Base-by-base conservation (phyloP, 2,888 invertebrate genomes). In the Chrysolina americana region DNA sequence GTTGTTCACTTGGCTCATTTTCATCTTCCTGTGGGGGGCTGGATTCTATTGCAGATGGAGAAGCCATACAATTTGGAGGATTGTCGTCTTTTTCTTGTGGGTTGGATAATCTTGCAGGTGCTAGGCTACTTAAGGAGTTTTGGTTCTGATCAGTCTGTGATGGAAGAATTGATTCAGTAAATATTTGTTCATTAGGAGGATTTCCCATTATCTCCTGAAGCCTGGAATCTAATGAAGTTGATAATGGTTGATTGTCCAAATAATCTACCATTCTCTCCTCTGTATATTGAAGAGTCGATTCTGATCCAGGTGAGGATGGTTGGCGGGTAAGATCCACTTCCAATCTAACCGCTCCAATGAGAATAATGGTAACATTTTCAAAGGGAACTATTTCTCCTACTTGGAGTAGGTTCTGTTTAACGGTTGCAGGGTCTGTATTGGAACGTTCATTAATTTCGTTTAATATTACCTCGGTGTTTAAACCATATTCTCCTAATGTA, bases 381-480 rank as follows among this genome's bases (percentile, higher is more conserved):
- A 28, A 28, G 28, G 28, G 28, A 28, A 28, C 28, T 28, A 28
- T 28, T 28, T 28, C 28, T 28, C 28, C 28, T 28, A 28, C 28
- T 28, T 28, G 28, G 28, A 28, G 28, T 28, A 28, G 28, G 5
- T 28, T 28, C 28, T 28, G 28, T 28, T 28, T 28, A 28, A 28
- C 28, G 28, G 28, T 3, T 28, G 28, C 28, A 28, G 28, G 28
- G 28, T 2, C 28, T 28, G 28, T 28, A 28, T 28, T 28, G 44
- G 44, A 10, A 44, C 44, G 8, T 44, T 15, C 44, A 44, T 44
- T 44, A 44, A 44, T 59, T 65, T 28, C 28, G 65, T 65, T 65
- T 9, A 65, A 65, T 65, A 65, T 65, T 28, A 65, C 65, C 65
- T 65, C 23, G 65, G 23, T 65, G 65, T 65, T 65, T 21, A 65